These are phyloP conservation scores for Bradypus variegatus DNA, from an alignment of 2,797 vertebrate genomes.

Conservation along the genomic window DNA sequence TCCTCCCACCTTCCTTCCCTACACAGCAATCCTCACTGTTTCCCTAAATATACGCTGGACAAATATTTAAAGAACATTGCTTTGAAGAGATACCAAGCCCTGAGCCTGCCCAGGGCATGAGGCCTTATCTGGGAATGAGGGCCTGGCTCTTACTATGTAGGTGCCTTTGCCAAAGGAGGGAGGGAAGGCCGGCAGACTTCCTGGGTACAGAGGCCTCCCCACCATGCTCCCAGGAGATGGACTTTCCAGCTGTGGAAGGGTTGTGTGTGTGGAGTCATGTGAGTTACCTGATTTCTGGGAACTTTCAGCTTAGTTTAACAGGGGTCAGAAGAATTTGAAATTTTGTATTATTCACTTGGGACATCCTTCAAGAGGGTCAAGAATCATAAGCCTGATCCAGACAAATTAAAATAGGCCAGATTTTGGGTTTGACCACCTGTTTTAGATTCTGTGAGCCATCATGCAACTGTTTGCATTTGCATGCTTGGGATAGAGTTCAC, in stretches of 20 bases:
- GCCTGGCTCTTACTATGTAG: neutral
- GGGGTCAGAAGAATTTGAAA: neutral
- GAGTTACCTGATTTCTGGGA: neutral
- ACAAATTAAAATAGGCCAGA: slow-evolving; percentile 26
- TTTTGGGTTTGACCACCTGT: neutral
- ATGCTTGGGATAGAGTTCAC: neutral
- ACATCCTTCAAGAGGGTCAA: neutral
- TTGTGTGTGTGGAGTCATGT: neutral
- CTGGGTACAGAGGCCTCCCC: neutral
- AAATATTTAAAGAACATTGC: neutral
- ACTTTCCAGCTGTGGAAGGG: neutral
- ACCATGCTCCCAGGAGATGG: neutral
- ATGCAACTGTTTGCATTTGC: neutral
- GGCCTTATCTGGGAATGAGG: neutral
- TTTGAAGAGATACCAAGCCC: neutral
- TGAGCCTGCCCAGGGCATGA: neutral
- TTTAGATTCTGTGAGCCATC: neutral
- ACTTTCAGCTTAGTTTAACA: neutral
- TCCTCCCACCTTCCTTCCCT: neutral
- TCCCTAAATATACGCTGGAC: neutral
- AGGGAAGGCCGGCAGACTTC: neutral
- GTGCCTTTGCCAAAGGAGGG: neutral
- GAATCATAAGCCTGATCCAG: neutral
- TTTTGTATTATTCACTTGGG: neutral
- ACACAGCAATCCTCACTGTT: neutral